Evolutionary conservation across 2,888 invertebrate genomes (phyloP).

Genomic region (Clepsis dumicolana): DNA sequence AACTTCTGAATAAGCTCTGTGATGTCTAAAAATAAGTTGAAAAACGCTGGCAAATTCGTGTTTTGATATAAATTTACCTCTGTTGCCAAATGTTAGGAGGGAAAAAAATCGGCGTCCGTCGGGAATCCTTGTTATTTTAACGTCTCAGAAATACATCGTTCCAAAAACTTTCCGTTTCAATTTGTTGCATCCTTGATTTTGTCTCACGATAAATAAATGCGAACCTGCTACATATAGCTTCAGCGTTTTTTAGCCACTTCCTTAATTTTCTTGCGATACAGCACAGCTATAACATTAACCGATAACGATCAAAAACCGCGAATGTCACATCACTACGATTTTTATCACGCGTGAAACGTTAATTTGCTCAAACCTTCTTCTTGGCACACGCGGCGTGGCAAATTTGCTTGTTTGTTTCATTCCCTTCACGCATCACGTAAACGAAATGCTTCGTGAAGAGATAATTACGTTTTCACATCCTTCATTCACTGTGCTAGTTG

Average conservation of each 20-base stretch:
- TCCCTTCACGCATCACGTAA: slow-evolving; percentile 61
- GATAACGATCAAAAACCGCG: slow-evolving; percentile 34
- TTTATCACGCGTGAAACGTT: slow-evolving; percentile 42
- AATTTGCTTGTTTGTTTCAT: slow-evolving; percentile 53
- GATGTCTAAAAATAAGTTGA: slow-evolving; percentile 56
- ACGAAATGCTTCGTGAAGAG: slow-evolving; percentile 58
- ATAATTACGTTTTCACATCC: slow-evolving; percentile 32
- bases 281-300: slow-evolving; percentile 23
- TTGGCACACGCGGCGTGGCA: slow-evolving; percentile 39
- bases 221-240: neutral
- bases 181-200: neutral
- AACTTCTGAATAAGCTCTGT: slow-evolving; percentile 69
- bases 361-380: slow-evolving; percentile 33
- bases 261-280: slow-evolving; percentile 4
- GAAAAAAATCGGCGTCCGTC: slow-evolving; percentile 22
- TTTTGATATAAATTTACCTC: slow-evolving; percentile 44
- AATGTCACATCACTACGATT: slow-evolving; percentile 38
- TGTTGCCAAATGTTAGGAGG: slow-evolving; percentile 41
- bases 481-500: slow-evolving; percentile 8
- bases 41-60: slow-evolving; percentile 42
- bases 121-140: slow-evolving; percentile 22
- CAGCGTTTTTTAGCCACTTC: slow-evolving; percentile 13
- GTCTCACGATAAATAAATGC: neutral
- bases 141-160: neutral
- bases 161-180: neutral